These are phyloP conservation scores for Brachystomella parvula DNA, from an alignment of 1,140 invertebrate species.

Conservation along the genomic window DNA sequence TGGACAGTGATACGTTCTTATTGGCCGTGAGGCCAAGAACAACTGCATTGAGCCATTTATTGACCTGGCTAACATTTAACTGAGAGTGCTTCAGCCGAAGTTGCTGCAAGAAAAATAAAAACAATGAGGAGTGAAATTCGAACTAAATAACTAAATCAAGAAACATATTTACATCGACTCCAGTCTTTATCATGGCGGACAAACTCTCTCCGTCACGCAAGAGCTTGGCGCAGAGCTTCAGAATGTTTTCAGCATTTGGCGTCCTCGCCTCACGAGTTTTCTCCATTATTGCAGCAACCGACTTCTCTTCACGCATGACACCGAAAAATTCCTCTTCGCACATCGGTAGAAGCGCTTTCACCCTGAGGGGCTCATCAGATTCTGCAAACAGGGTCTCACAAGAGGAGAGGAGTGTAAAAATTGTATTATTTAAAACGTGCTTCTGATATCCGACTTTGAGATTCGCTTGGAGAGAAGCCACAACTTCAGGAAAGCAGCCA, in stretches of 20 bases:
- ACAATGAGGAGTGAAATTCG: constrained; percentile 14
- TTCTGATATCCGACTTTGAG: constrained; percentile 27
- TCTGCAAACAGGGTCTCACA: constrained; percentile 12
- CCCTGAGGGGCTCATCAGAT: constrained; percentile 5
- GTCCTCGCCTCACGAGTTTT: constrained; percentile 26
- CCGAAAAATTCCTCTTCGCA: constrained; percentile 29
- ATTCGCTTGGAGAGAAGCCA: constrained; percentile 16
- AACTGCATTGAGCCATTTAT: not conserved
- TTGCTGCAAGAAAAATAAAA: no score
- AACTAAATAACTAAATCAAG: constrained; percentile 12
- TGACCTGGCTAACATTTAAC: not conserved
- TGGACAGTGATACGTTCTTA: not conserved
- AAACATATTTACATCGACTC: constrained; percentile 6
- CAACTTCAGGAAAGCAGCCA: constrained; percentile 11
- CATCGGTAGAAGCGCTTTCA: constrained; percentile 20
- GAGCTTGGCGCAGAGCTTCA: constrained; percentile 20
- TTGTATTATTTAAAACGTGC: constrained; percentile 27
- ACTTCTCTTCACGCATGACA: constrained; percentile 29
- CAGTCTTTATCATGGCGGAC: not conserved
- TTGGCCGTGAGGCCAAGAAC: constrained; percentile 11
- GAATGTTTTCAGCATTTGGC: constrained; percentile 21
- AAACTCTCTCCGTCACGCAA: not conserved
- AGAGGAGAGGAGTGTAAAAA: not conserved
- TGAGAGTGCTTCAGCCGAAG: constrained; percentile 14
- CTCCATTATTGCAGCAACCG: constrained; percentile 17